phyloP scores from a whole-genome alignment of 2,113 vertebrate genomes.

The Alligator sinensis region DNA sequence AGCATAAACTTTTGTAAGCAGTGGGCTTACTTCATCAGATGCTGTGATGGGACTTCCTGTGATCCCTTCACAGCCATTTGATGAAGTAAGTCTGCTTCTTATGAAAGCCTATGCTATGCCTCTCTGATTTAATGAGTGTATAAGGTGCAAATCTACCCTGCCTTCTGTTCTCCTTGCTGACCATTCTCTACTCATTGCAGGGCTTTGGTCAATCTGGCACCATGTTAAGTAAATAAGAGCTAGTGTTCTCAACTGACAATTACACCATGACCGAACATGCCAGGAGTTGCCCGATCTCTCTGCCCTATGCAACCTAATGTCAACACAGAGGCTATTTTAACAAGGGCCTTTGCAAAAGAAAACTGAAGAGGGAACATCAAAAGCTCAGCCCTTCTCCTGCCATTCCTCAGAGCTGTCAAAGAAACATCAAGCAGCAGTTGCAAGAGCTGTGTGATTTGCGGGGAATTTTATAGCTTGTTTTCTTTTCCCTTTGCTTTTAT shows the following conservation, averaged over 20 bases:
- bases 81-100: too few relatives aligned
- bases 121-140: too few relatives aligned
- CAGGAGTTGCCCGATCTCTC: conserved; percentile 12
- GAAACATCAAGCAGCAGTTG: conserved; percentile 69
- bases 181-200: accelerated
- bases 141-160: too few relatives aligned
- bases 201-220: accelerated
- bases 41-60: too few relatives aligned
- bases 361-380: conserved; percentile 57
- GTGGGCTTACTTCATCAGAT: too few relatives aligned
- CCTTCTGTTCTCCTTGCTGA: too few relatives aligned
- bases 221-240: not conserved
- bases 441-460: conserved; percentile 64
- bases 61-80: too few relatives aligned
- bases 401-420: conserved; percentile 65
- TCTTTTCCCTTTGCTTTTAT: conserved; percentile 81
- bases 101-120: too few relatives aligned
- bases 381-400: conserved; percentile 52
- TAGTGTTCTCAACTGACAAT: not conserved
- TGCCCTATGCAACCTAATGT: conserved; percentile 53
- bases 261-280: not conserved
- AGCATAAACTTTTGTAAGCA: too few relatives aligned
- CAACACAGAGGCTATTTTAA: conserved; percentile 67
- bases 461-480: conserved; percentile 82
- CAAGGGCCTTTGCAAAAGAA: conserved; percentile 68